These are phyloP conservation scores for Elysia chlorotica DNA, from an alignment of 1,140 invertebrate genomes.

Conservation along the genomic window DNA sequence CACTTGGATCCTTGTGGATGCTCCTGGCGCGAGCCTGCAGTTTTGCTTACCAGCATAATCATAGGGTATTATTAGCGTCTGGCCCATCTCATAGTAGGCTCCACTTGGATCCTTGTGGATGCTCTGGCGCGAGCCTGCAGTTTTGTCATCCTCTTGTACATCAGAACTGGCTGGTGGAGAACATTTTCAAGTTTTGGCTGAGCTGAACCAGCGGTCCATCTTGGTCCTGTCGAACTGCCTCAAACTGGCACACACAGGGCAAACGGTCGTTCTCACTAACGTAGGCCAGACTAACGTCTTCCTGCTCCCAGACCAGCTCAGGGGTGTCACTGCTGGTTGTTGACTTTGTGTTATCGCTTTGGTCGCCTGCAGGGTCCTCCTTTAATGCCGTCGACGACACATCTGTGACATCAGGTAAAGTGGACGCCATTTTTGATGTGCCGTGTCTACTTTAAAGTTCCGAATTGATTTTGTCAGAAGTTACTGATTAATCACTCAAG, in stretches of 20 bases:
- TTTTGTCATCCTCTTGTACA: conserved; percentile 30
- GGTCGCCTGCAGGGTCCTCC: no score
- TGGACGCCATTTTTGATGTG: conserved; percentile 1
- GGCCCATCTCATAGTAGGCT: conserved; percentile 47
- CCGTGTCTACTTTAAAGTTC: no score
- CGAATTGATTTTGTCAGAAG: no score
- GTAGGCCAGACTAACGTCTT: conserved; percentile 11
- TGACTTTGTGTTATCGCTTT: no score
- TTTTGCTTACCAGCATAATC: conserved; percentile 45
- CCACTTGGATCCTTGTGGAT: conserved; percentile 44
- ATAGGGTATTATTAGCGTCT: conserved; percentile 48
- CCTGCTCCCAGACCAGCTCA: conserved; percentile 22
- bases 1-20: conserved; percentile 41
- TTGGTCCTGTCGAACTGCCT: neutral
- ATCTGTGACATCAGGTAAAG: conserved; percentile 9
- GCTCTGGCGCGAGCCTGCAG: conserved; percentile 32
- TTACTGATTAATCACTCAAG: no score
- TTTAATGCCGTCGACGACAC: neutral
- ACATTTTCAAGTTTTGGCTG: no score
- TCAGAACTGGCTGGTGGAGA: conserved; percentile 40
- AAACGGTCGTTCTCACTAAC: conserved; percentile 32
- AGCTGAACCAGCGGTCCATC: conserved; percentile 5
- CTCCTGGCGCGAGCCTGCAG: conserved; percentile 32
- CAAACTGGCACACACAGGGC: conserved; percentile 32
- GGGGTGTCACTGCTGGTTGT: no score